phyloP scores from a whole-genome alignment of 2,113 vertebrate species.

The Jaculus jaculus region DNA sequence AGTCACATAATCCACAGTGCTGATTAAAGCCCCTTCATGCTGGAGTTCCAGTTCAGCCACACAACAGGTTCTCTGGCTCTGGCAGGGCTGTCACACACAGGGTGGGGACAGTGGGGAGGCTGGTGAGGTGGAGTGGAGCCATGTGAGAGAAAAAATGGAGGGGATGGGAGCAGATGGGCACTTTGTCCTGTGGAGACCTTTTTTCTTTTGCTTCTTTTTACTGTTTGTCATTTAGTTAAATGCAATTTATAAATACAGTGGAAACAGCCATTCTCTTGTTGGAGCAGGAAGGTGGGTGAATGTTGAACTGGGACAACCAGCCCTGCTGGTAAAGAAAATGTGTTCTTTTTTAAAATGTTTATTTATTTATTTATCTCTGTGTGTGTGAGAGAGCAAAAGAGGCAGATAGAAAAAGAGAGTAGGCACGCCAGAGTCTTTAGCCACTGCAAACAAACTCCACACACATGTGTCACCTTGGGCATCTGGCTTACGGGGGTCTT shows the following conservation, averaged over 20 bases:
- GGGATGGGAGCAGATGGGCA: neutral
- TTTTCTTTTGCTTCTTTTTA: neutral
- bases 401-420: too few species aligned
- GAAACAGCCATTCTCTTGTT: neutral
- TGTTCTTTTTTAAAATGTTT: neutral
- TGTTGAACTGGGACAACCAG: neutral
- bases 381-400: too few species aligned
- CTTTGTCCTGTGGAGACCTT: too few species aligned
- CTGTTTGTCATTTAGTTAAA: neutral
- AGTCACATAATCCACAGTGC: rapidly evolving
- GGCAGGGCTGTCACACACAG: neutral
- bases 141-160: neutral
- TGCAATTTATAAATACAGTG: too few species aligned
- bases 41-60: rapidly evolving
- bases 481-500: too few species aligned
- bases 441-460: too few species aligned
- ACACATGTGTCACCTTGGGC: too few species aligned
- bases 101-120: neutral
- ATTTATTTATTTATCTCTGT: too few species aligned
- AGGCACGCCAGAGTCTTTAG: too few species aligned
- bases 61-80: neutral
- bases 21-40: neutral
- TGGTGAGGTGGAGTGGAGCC: neutral
- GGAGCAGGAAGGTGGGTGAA: neutral
- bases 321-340: too few species aligned